These are phyloP conservation scores for Trichonephila clavata DNA, from an alignment of 1,140 invertebrate species.

Conservation along the genomic window DNA sequence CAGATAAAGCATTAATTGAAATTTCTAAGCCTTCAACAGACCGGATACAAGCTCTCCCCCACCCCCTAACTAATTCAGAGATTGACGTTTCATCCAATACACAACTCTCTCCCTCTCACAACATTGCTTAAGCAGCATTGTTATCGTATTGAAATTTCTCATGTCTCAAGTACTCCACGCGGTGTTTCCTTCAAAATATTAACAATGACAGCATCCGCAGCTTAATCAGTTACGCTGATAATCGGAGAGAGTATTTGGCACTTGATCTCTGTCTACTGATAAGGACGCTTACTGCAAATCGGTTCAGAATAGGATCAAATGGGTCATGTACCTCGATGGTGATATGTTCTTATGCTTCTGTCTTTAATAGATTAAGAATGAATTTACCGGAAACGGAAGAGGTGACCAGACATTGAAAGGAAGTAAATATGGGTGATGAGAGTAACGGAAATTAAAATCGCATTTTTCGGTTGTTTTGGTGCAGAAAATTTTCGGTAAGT, in stretches of 20 bases:
- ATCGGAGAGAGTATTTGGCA: not conserved
- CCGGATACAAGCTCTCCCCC: not conserved
- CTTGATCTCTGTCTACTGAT: conserved; percentile 5
- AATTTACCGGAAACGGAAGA: not conserved
- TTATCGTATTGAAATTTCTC: not conserved
- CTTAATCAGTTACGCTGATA: conserved; percentile 20
- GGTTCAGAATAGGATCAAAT: not conserved
- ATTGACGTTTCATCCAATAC: not conserved
- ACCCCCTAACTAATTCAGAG: not conserved
- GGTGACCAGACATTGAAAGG: not conserved
- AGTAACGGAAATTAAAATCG: not conserved
- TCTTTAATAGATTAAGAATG: not conserved
- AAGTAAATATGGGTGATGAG: not conserved
- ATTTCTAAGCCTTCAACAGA: not conserved
- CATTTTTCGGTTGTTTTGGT: not conserved
- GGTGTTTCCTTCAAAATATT: not conserved
- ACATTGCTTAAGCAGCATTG: not conserved
- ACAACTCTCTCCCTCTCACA: not conserved
- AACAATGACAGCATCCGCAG: not conserved
- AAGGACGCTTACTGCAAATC: conserved; percentile 2
- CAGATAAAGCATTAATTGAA: conserved; percentile 16
- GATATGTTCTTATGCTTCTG: not conserved
- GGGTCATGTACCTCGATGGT: not conserved
- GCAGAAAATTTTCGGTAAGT: no score
- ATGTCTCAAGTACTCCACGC: not conserved